Base-by-base conservation (phyloP, 2,888 invertebrate species). In the Conops quadrifasciatus region DNA sequence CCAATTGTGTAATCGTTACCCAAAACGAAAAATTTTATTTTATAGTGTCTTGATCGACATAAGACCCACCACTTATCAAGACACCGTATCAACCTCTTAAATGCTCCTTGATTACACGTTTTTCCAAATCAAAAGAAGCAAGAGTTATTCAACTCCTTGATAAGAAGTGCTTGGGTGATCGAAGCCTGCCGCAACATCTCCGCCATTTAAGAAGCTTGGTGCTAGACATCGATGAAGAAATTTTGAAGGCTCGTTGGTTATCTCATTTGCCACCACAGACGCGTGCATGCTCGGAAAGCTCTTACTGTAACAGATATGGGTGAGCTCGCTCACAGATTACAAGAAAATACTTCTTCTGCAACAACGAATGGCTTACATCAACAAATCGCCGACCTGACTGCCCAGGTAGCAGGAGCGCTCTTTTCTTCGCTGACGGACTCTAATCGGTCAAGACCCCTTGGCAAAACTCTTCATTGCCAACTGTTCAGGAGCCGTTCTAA, bases 101-200 rank as follows among this genome's bases (percentile, higher is more conserved):
- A 43, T 47, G 47, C 45, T 62, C 67, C 2, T 36, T 73, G 1
- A 58, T 73, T 1, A 36, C 47, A 16, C 53, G 58, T 4, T 73
- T 71, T 28, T 49, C 71, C 0, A 60, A 68, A 4, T 67, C 71
- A 1, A 69, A 71, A 13, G 66, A 70, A 28, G 51, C 63, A 30
- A 72, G 67, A 30, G 30, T 72, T 2, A 21, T 51, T 4, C 70
- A 71, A 19, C 59, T 72, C 2, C 36, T 70, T n/a, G 65, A 69
- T n/a, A 49, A 73, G 1, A 63, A 71, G 45, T 59, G 21, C 13
- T 4, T 73, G n/a, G 71, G 71, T 4, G 73, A 71, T 26, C 66
- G 64, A 15, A 72, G 58, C 13, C 73, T 70, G 16, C 64, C 72
- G 1, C 70, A 73, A 15, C 49, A 70, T 13, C 51, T 72, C 24